A percentile compares a stretch with the other conserved stretches of the same genome.
Conservation (phyloP, 2,888 invertebrate genomes). For the Germaria angustata region DNA sequence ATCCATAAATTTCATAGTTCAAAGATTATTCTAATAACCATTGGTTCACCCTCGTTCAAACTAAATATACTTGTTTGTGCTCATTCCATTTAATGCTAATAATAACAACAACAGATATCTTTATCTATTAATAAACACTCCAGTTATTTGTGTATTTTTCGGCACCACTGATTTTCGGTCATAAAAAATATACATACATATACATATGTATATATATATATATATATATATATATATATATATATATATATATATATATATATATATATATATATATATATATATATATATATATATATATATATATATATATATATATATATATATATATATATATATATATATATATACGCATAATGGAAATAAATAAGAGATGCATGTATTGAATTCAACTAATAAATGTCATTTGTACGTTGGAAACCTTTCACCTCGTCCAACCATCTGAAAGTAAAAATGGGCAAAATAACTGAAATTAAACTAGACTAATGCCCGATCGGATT, state of each 20-base stretch:
- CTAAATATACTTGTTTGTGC: not conserved
- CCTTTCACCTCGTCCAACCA: conserved; percentile 28
- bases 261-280: too few relatives aligned
- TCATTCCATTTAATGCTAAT: not conserved
- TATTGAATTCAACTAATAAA: not conserved
- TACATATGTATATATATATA: too few relatives aligned
- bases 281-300: too few relatives aligned
- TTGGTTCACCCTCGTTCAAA: not conserved
- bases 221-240: too few relatives aligned
- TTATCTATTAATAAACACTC: conserved; percentile 46
- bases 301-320: too few relatives aligned
- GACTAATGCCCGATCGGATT: conserved; percentile 53
- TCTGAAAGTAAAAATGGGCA: conserved; percentile 4
- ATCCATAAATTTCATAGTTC: too few relatives aligned
- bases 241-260: too few relatives aligned
- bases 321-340: too few relatives aligned
- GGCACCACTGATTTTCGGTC: not conserved
- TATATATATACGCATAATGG: not conserved
- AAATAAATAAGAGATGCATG: not conserved
- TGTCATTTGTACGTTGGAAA: conserved; percentile 27
- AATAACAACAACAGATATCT: conserved; percentile 9
- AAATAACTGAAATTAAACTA: conserved; percentile 22
- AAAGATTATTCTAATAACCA: too few relatives aligned
- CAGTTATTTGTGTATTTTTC: conserved; percentile 17
- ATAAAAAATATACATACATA: too few relatives aligned